These are phyloP conservation scores for Spizella passerina DNA, from an alignment of 2,797 vertebrate genomes.

Conservation along the genomic window DNA sequence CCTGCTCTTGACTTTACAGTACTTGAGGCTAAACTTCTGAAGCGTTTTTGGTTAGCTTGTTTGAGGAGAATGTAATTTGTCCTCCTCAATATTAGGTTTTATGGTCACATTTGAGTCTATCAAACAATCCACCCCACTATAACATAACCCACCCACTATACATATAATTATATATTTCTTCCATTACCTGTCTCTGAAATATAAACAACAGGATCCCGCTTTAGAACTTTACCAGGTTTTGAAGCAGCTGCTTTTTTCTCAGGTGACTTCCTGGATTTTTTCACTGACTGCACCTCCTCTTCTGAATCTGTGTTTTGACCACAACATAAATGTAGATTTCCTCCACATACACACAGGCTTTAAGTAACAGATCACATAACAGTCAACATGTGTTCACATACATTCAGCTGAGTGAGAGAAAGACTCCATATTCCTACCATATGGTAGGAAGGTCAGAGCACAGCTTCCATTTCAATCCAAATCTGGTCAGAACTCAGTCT, in stretches of 20 bases:
- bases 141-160: background rate
- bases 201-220: constrained; percentile 86
- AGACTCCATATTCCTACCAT: background rate
- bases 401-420: background rate
- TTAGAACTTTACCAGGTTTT: constrained; percentile 71
- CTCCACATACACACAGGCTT: background rate
- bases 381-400: background rate
- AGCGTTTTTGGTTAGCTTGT: background rate
- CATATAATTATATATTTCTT: background rate
- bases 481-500: background rate
- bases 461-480: background rate
- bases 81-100: background rate
- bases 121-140: background rate
- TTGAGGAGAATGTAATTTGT: background rate
- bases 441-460: no score
- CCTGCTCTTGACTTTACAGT: background rate
- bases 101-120: background rate
- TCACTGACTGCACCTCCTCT: constrained; percentile 74
- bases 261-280: constrained; percentile 73
- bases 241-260: constrained; percentile 75
- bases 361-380: background rate
- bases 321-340: background rate
- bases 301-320: constrained; percentile 85
- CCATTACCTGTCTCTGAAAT: constrained; percentile 93
- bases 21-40: background rate